Evolutionary conservation across 1,140 invertebrate genomes (phyloP).

Genomic region (Orussus abietinus): DNA sequence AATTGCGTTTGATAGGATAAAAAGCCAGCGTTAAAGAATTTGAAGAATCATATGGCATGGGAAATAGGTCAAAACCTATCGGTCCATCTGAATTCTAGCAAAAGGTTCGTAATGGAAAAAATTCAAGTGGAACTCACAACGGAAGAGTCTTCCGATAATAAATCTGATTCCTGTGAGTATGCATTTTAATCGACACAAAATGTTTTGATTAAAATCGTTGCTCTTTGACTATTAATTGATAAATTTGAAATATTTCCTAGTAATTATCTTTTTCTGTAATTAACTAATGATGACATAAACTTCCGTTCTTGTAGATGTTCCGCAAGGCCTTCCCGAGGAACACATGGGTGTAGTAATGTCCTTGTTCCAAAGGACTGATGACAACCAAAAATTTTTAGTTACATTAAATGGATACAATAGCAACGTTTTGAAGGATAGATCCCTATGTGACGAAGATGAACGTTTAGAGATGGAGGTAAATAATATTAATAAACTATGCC

Average conservation of each 20-base stretch:
- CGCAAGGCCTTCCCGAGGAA: conserved; percentile 38
- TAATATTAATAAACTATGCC: too few species aligned
- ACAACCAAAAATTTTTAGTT: conserved; percentile 50
- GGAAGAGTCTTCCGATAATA: too few species aligned
- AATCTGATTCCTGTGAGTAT: too few species aligned
- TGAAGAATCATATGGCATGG: conserved; percentile 20
- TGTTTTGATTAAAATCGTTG: too few species aligned
- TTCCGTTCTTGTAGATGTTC: conserved; percentile 33
- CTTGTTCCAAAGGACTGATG: conserved; percentile 45
- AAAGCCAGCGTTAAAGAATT: conserved; percentile 31
- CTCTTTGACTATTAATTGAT: too few species aligned
- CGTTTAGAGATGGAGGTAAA: conserved; percentile 45
- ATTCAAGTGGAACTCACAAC: conserved; percentile 48
- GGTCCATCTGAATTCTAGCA: conserved; percentile 43
- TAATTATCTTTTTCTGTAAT: too few species aligned
- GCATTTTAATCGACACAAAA: too few species aligned
- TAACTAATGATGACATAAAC: too few species aligned
- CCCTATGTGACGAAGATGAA: conserved; percentile 39
- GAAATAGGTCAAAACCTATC: conserved; percentile 43
- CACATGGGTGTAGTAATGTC: conserved; percentile 48
- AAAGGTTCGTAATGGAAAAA: conserved; percentile 47
- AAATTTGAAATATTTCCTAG: too few species aligned
- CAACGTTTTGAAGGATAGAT: conserved; percentile 35
- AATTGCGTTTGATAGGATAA: conserved; percentile 39
- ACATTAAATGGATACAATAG: conserved; percentile 50